Base-by-base conservation (phyloP, 37 sponge, comb jelly and placozoan species). In the Theonella swinhoei region DNA sequence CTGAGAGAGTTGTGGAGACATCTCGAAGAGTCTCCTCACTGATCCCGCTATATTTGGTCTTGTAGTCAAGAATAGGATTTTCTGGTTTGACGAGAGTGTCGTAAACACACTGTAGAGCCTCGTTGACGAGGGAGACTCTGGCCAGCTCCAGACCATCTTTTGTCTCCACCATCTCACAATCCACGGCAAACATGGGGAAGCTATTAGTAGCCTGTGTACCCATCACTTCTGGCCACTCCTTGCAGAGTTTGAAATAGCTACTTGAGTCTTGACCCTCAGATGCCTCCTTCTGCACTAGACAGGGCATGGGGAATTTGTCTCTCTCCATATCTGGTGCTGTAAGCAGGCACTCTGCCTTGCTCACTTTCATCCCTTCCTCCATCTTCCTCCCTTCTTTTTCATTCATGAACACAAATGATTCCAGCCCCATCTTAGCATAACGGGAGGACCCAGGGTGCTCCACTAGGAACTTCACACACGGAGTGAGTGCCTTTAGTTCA, bases 31-130 rank as follows among this genome's bases (percentile, higher is more conserved):
- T 84, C 36, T 86, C 83, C 23, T 87, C 83, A 0, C 83, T 87
- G 62, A 99, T 96, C 14, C 99, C 99, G 81, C 99, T 99, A 87
- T 83, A 98, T 68, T 68, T 80, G 23, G 97, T 98, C 61, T 77
- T 71, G 78, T 98, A 98, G 82, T 98, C 93, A 0, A 79, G 43
- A 25, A 98, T 72, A 0, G 88, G 87, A 34, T 74, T 72, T 24
- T 62, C 88, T 9, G 99, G 99, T 61, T 86, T 92, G 11, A 98
- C 97, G 25, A 79, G 75, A 22, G 84, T 80, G 62, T 98, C 95
- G 62, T 96, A 96, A 38, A 92, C 72, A 75, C 95, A 94, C 78
- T 83, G 64, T 17, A 90, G 80, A 26, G 69, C 30, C 41, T 94
- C 95, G 63, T 94, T 81, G 26, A 98, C 93, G 3, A 98, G 47